phyloP scores from a whole-genome alignment of 2,888 invertebrate genomes.

The Tinea trinotella region DNA sequence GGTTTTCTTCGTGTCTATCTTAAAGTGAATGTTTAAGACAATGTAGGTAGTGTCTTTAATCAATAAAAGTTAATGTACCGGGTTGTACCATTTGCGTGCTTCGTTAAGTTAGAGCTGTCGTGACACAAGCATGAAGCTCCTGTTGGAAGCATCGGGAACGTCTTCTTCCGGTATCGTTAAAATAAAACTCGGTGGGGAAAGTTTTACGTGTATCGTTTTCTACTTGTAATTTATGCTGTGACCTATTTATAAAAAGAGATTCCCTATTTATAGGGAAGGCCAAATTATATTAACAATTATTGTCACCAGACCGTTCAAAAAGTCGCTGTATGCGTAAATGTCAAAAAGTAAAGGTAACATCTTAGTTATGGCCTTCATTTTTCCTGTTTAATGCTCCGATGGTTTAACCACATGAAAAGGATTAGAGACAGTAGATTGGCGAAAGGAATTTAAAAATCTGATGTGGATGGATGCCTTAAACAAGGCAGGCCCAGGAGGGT shows the following conservation, averaged over 20 bases:
- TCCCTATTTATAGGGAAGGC: not conserved
- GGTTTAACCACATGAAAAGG: too few relatives aligned
- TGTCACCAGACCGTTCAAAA: too few relatives aligned
- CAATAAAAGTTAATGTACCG: slow-evolving; percentile 8
- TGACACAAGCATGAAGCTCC: not conserved
- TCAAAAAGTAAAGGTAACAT: too few relatives aligned
- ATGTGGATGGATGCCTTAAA: too few relatives aligned
- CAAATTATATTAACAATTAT: too few relatives aligned
- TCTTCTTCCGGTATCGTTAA: slow-evolving; percentile 3
- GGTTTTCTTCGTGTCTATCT: too few relatives aligned
- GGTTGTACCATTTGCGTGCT: slow-evolving; percentile 13
- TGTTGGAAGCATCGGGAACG: not conserved
- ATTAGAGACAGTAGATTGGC: too few relatives aligned
- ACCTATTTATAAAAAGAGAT: not conserved
- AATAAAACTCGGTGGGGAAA: not conserved
- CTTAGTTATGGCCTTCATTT: too few relatives aligned
- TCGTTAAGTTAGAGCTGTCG: not conserved
- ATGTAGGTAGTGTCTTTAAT: not conserved
- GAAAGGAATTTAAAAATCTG: too few relatives aligned
- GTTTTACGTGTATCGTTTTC: not conserved
- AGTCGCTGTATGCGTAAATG: too few relatives aligned
- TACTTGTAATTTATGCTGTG: not conserved
- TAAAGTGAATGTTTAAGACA: not conserved
- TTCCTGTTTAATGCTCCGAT: too few relatives aligned
- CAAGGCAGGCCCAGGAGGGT: too few relatives aligned